These are phyloP conservation scores for Morpho deidamia DNA, from an alignment of 2,888 invertebrate species.

Conservation along the genomic window DNA sequence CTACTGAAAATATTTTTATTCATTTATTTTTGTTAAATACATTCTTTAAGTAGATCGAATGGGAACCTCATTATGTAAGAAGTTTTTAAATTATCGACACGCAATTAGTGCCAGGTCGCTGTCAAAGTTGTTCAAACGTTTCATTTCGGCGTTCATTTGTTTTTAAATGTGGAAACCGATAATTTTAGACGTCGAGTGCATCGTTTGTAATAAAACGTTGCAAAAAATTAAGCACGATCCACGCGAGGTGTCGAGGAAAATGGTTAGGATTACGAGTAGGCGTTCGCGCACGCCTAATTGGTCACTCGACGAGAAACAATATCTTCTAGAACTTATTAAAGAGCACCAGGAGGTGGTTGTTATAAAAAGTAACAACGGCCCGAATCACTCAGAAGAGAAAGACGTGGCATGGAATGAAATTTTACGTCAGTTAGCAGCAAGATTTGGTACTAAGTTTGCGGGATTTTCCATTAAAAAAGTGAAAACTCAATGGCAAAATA, in stretches of 20 bases:
- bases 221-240: slow-evolving; percentile 65
- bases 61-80: slow-evolving; percentile 35
- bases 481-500: slow-evolving; percentile 73
- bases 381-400: slow-evolving; percentile 66
- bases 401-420: slow-evolving; percentile 70
- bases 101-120: slow-evolving; percentile 36
- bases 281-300: slow-evolving; percentile 67
- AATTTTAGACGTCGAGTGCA: slow-evolving; percentile 72
- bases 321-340: slow-evolving; percentile 65
- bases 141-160: slow-evolving; percentile 50
- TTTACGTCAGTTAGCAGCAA: slow-evolving; percentile 46
- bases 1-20: slow-evolving; percentile 29
- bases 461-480: slow-evolving; percentile 65
- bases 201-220: slow-evolving; percentile 74
- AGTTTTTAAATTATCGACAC: slow-evolving; percentile 35
- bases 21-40: slow-evolving; percentile 27
- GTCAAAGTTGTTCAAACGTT: slow-evolving; percentile 41
- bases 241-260: slow-evolving; percentile 40
- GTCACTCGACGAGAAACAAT: slow-evolving; percentile 68
- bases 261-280: slow-evolving; percentile 60
- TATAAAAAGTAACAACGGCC: slow-evolving; percentile 60
- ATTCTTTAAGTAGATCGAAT: slow-evolving; percentile 28
- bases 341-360: slow-evolving; percentile 62
- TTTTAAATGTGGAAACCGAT: slow-evolving; percentile 71
- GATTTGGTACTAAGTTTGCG: slow-evolving; percentile 60